A percentile compares a stretch with the other conserved stretches of the same genome.
phyloP scores from a whole-genome alignment of 1,140 invertebrate species.

The Oppia nitens region DNA sequence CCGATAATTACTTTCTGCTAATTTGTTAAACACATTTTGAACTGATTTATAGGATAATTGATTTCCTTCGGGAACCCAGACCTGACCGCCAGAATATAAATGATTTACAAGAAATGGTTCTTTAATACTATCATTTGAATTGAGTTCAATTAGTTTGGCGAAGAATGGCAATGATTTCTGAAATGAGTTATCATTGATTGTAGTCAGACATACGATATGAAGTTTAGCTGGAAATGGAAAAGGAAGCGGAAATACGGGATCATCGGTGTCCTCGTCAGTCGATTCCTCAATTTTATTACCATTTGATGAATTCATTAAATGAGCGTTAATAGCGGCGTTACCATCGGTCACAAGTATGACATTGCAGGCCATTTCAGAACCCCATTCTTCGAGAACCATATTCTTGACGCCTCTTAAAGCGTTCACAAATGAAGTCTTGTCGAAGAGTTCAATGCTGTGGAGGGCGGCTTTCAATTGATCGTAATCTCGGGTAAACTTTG shows the following conservation, averaged over 20 bases:
- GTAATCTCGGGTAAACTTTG: constrained; percentile 67
- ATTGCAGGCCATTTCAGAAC: constrained; percentile 45
- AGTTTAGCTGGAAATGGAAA: constrained; percentile 65
- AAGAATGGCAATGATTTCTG: constrained; percentile 30
- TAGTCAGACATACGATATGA: constrained; percentile 47
- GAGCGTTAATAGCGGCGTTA: constrained; percentile 11
- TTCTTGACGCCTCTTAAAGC: constrained; percentile 54
- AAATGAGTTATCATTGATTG: constrained; percentile 26
- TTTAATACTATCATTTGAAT: not conserved
- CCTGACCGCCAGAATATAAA: constrained; percentile 34
- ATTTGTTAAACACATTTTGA: constrained; percentile 45
- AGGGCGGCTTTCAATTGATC: constrained; percentile 53
- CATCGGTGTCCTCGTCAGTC: constrained; percentile 10
- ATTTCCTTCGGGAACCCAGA: constrained; percentile 41
- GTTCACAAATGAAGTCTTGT: constrained; percentile 62
- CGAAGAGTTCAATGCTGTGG: constrained; percentile 53
- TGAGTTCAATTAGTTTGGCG: constrained; percentile 36
- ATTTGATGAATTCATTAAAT: constrained; percentile 14
- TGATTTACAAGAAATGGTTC: not conserved
- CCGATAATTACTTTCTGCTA: constrained; percentile 58
- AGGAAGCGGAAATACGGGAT: constrained; percentile 42
- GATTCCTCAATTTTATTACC: constrained; percentile 15
- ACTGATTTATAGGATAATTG: constrained; percentile 39
- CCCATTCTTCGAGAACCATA: constrained; percentile 64
- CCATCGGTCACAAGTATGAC: constrained; percentile 64